Base-by-base conservation (phyloP, 2,797 vertebrate species). In the Pseudomugil tenellus region DNA sequence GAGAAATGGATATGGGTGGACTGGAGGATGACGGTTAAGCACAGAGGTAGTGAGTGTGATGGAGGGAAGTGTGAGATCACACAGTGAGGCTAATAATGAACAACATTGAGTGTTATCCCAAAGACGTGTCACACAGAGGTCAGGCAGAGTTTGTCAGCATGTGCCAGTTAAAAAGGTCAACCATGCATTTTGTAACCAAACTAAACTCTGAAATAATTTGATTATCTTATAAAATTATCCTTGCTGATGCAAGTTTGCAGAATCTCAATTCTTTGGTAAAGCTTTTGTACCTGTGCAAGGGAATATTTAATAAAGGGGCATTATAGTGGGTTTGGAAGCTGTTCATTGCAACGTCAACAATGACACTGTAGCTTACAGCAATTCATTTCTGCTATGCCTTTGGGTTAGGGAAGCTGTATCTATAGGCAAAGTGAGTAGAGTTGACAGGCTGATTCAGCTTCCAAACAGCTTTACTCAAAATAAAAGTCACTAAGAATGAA, bases 1-100 rank as follows among this genome's bases (percentile, higher is more conserved):
- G 70, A 85, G 87, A 83, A 85, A 90, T 79, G 81, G 79, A 88
- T 90, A 86, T 84, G 82, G 84, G 86, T 79, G 89, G 83, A 85
- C 86, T 74, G 84, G 81, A 80, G 79, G 83, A 77, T 48, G 83
- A 76, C 72, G 79, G 87, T 77, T 85, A 87, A 83, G 86, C 78
- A 66, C 67, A 83, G 74, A 84, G 82, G 76, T 84, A 74, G 79
- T 34, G 58, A 77, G 64, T 52, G 62, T 55, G 74, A 67, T 78
- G 60, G 58, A 58, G 71, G 74, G 60, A 83, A 74, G 84, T 70
- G 75, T 72, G 83, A 79, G 69, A 77, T 86, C 83, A 84, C 79
- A 80, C 58, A 35, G 79, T 31, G 72, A 71, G 64, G 67, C 59
- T 80, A 82, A 85, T 89, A 85, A 89, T 57, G 53, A 63, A 72